Evolutionary conservation across 2,888 invertebrate genomes (phyloP).

Genomic region (Lasioglossum morio): DNA sequence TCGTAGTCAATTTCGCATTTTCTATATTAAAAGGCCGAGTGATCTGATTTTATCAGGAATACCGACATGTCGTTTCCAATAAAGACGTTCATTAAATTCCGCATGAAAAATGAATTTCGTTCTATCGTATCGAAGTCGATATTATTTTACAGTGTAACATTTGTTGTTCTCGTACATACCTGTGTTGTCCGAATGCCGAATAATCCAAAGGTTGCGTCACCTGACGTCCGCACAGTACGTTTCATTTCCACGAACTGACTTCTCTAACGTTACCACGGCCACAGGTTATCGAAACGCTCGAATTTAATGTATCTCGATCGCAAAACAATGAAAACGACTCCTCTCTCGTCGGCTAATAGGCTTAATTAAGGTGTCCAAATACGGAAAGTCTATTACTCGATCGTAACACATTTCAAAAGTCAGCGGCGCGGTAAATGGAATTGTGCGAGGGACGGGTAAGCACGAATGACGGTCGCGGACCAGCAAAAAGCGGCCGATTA

Average conservation of each 20-base stretch:
- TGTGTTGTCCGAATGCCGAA: too few relatives aligned
- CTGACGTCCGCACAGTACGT: too few relatives aligned
- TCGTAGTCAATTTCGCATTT: background rate
- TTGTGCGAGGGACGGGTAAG: background rate
- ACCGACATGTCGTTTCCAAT: background rate
- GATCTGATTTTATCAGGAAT: background rate
- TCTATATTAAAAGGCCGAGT: background rate
- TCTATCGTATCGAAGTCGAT: background rate
- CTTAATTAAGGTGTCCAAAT: constrained; percentile 4
- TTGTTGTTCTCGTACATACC: too few relatives aligned
- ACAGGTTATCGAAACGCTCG: background rate
- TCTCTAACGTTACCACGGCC: too few relatives aligned
- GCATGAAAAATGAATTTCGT: background rate
- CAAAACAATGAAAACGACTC: background rate
- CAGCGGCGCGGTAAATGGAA: background rate
- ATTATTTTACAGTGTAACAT: background rate
- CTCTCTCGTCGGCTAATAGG: background rate
- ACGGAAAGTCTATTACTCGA: constrained; percentile 11
- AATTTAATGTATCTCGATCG: background rate
- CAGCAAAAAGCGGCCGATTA: constrained; percentile 30
- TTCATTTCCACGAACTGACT: too few relatives aligned
- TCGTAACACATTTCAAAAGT: background rate
- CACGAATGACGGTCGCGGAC: constrained; percentile 17
- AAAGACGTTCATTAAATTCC: background rate
- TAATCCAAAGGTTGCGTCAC: too few relatives aligned